phyloP scores from a whole-genome alignment of 1,140 invertebrate species.

The Ceratosolen fusciceps region DNA sequence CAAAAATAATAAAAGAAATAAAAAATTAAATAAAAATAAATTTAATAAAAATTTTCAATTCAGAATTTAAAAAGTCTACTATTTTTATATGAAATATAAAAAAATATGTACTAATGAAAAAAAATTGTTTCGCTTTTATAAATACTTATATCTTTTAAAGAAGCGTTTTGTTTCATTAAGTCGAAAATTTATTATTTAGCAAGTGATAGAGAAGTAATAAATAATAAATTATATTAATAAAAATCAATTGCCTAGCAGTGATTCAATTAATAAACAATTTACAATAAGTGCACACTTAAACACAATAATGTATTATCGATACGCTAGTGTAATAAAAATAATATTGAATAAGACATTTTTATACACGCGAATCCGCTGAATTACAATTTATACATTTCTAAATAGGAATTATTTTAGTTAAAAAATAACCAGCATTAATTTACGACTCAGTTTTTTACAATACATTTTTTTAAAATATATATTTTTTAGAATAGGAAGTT shows the following conservation, averaged over 20 bases:
- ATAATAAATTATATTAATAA: background rate
- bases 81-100: conserved; percentile 4
- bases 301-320: conserved; percentile 26
- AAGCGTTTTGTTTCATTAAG: background rate
- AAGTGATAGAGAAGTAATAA: background rate
- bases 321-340: background rate
- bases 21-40: too few species aligned
- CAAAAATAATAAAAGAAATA: background rate
- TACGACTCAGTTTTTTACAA: background rate
- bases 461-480: background rate
- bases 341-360: conserved; percentile 9
- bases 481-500: conserved; percentile 3
- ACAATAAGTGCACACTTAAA: conserved; percentile 8
- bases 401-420: conserved; percentile 19
- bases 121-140: background rate
- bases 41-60: background rate
- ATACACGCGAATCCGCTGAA: conserved; percentile 18
- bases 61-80: background rate
- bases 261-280: conserved; percentile 14
- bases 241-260: conserved; percentile 17
- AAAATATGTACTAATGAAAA: conserved; percentile 6
- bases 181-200: background rate
- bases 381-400: conserved; percentile 22
- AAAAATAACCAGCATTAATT: background rate
- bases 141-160: background rate